Conservation (phyloP, 2,113 vertebrate genomes). For the Oncorhynchus tshawytscha region DNA sequence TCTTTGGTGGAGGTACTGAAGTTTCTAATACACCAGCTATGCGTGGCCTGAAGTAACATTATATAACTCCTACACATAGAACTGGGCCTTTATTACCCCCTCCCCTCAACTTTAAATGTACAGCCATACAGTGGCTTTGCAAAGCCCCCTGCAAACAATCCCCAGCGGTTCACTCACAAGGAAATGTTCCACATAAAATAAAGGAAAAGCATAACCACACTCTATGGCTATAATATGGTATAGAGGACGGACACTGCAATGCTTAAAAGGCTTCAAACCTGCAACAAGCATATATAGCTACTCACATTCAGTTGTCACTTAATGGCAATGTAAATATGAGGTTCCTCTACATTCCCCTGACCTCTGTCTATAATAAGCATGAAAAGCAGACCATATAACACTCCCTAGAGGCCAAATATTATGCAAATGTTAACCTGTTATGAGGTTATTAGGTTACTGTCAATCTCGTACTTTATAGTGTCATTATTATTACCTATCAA, state of each 20-base stretch:
- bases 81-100: neutral
- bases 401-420: neutral
- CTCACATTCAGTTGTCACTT: constrained; percentile 28
- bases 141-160: neutral
- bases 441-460: neutral
- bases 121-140: constrained; percentile 3
- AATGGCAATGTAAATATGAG: neutral
- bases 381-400: constrained; percentile 26
- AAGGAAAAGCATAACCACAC: neutral
- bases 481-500: neutral
- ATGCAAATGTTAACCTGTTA: neutral
- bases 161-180: neutral
- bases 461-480: constrained; percentile 17
- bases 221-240: constrained; percentile 10
- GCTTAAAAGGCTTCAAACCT: constrained; percentile 6
- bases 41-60: neutral
- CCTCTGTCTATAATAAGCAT: constrained; percentile 43
- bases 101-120: too few species aligned
- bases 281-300: constrained; percentile 3
- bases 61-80: constrained; percentile 27
- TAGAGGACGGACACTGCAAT: constrained; percentile 6
- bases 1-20: constrained; percentile 50
- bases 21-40: neutral
- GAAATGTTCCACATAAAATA: neutral
- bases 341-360: constrained; percentile 30